Evolutionary conservation across 2,113 vertebrate genomes (phyloP), one percentile per base, ranked within the genome.

Genomic region (Paramormyrops kingsleyae): DNA sequence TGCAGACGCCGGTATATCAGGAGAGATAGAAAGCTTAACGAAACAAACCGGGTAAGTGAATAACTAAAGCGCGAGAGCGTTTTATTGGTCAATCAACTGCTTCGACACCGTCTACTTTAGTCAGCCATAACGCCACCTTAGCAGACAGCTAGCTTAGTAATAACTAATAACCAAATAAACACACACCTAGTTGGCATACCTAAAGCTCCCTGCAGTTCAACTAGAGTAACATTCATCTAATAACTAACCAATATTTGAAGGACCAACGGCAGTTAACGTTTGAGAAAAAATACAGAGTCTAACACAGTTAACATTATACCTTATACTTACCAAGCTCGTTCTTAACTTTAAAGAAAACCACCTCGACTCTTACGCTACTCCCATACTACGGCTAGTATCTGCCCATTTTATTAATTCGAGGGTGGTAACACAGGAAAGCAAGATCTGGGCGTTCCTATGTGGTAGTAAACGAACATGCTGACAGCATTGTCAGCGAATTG

Each of bases 351-450:
- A 47, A 5, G 1, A 35, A 9, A 52, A 27, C 27, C 50, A 39
- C 47, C n/a, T 31, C 31, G n/a, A 17, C 17, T 50, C 47, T 15
- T 13, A 50, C 84, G 8, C 46, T 3, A 27, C 1, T 44, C 19
- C 74, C 74, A 35, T 80, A 47, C 83, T 44, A 87, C 27, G 8
- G 84, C 50, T 83, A 17, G 12, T 70, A 19, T 15, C 56, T 66
- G 90, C 86, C 90, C 89, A 90, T 91, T 91, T 59, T 89, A 88
- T 93, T 17, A 42, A 35, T 39, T 91, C 92, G 95, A 95, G 95
- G 95, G 95, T 94, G 95, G 95, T 88, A 93, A 94, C 95, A 93
- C 95, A 92, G 94, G 94, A 95, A 95, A 91, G 88, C 89, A 89
- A 88, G 89, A 39, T 2, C 27, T 4, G 19, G 56, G 87, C 35